Conservation (phyloP, 1,140 invertebrate species). For the Akabosia matsudoensis region DNA sequence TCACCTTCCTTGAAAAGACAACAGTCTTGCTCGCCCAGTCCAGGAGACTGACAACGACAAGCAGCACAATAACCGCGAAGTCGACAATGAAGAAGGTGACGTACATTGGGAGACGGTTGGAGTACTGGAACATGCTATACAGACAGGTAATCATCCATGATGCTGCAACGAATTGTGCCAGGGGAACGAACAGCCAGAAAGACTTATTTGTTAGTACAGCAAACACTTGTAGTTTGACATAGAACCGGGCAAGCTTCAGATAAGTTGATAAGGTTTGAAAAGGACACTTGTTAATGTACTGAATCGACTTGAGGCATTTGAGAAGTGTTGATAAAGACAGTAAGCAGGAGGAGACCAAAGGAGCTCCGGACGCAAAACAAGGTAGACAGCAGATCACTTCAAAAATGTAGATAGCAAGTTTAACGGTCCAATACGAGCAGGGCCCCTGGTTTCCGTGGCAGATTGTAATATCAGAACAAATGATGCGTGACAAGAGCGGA, state of each 20-base stretch:
- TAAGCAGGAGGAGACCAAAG: background rate
- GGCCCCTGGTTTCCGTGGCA: background rate
- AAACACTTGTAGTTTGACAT: background rate
- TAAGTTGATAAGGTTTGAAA: background rate
- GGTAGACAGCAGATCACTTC: background rate
- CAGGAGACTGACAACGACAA: background rate
- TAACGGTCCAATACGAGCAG: background rate
- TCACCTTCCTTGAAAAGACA: background rate
- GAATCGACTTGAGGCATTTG: background rate
- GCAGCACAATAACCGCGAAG: too few relatives aligned
- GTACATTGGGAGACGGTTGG: background rate
- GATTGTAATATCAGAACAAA: background rate
- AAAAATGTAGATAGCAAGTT: background rate
- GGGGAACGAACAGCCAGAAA: background rate
- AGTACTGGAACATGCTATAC: background rate
- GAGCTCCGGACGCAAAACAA: background rate
- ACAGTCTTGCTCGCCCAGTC: background rate
- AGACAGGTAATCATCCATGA: background rate
- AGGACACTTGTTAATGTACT: background rate
- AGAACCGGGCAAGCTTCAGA: background rate
- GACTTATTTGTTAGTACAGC: background rate
- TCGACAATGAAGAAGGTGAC: too few relatives aligned
- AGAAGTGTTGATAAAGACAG: background rate
- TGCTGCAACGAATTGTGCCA: background rate
- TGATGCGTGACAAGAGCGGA: background rate